Conservation (phyloP, 2,888 invertebrate genomes). For the Spicauda simplicius region DNA sequence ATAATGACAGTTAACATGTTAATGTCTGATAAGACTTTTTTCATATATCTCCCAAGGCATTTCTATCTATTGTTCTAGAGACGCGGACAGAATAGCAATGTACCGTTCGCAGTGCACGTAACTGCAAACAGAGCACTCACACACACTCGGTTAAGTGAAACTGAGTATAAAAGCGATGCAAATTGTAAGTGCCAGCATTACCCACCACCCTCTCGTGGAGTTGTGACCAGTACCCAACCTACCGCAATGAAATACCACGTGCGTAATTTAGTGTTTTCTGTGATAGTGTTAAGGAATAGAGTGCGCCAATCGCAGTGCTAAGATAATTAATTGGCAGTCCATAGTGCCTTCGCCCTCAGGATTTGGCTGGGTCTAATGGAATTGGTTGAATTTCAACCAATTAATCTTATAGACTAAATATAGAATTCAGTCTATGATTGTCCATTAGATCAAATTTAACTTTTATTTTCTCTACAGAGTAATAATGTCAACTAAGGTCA, state of each 20-base stretch:
- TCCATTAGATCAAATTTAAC: background rate
- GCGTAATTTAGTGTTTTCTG: conserved; percentile 61
- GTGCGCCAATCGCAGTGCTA: conserved; percentile 6
- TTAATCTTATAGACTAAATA: no score
- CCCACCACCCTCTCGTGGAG: conserved; percentile 74
- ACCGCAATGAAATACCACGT: conserved; percentile 78
- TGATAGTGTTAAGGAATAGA: conserved; percentile 45
- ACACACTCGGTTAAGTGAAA: conserved; percentile 73
- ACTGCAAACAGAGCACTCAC: conserved; percentile 68
- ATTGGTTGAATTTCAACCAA: background rate
- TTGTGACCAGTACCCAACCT: conserved; percentile 56
- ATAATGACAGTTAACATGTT: conserved; percentile 56
- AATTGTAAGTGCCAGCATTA: conserved; percentile 78
- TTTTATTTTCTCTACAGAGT: background rate
- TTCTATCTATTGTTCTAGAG: conserved; percentile 80
- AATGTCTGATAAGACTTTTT: conserved; percentile 56
- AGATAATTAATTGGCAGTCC: background rate
- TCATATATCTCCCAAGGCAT: conserved; percentile 67
- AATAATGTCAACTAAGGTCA: background rate
- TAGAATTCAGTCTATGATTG: background rate
- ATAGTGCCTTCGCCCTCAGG: background rate
- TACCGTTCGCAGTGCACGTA: conserved; percentile 63
- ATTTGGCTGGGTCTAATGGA: background rate
- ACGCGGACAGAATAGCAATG: conserved; percentile 74
- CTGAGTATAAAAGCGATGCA: conserved; percentile 83